Percentiles rank a stretch among this genome's conserved stretches.
Conservation (phyloP, 2,888 invertebrate genomes). For the Lordiphosa andalusiaca region DNA sequence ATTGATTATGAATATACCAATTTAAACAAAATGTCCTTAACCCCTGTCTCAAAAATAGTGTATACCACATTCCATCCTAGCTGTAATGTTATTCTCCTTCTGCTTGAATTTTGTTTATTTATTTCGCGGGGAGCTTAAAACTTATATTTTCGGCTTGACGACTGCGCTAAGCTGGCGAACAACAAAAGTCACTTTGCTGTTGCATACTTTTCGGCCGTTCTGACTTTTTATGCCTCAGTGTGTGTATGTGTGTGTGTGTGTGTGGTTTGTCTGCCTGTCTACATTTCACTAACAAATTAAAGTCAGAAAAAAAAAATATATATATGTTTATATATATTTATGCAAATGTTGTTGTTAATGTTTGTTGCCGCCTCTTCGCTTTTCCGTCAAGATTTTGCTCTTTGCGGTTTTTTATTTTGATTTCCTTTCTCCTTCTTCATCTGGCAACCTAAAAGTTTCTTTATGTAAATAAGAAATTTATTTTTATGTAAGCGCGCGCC, state of each 20-base stretch:
- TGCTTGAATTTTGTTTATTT: too few species aligned
- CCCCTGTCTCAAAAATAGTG: too few species aligned
- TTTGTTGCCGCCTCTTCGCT: slow-evolving; percentile 40
- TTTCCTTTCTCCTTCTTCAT: slow-evolving; percentile 40
- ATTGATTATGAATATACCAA: too few species aligned
- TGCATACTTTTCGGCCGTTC: slow-evolving; percentile 37
- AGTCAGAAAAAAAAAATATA: slow-evolving; percentile 26
- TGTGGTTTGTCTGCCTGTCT: slow-evolving; percentile 26
- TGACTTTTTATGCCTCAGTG: not conserved
- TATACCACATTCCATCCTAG: too few species aligned
- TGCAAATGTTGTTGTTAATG: slow-evolving; percentile 69
- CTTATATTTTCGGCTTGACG: slow-evolving; percentile 19
- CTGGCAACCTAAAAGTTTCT: slow-evolving; percentile 64
- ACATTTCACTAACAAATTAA: slow-evolving; percentile 56
- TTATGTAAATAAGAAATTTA: slow-evolving; percentile 74
- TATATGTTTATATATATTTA: slow-evolving; percentile 46
- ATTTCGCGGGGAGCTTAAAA: slow-evolving; percentile 25
- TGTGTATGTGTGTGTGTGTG: slow-evolving; percentile 7
- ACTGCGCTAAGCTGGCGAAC: slow-evolving; percentile 44
- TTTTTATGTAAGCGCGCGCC: slow-evolving; percentile 68
- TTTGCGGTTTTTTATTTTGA: slow-evolving; percentile 62
- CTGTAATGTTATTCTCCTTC: too few species aligned
- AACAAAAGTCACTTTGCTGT: slow-evolving; percentile 65
- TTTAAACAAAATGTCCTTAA: too few species aligned
- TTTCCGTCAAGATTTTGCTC: slow-evolving; percentile 36